These are phyloP conservation scores for Erynnis tages DNA, from an alignment of 2,888 invertebrate species.

Conservation along the genomic window DNA sequence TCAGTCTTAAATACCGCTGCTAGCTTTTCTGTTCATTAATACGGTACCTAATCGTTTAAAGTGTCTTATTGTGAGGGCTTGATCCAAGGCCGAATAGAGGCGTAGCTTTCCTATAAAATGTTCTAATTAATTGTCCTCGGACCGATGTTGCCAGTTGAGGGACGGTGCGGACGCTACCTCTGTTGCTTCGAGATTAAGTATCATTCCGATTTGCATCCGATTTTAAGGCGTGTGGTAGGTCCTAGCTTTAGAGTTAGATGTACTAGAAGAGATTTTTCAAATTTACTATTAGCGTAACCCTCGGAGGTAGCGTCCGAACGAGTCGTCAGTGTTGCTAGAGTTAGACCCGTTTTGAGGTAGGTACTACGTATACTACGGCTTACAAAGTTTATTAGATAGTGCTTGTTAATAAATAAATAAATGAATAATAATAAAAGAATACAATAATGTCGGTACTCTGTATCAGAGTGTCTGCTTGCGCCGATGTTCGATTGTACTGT, in stretches of 20 bases:
- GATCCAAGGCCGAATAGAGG: slow-evolving; percentile 3
- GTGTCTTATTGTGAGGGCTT: background rate
- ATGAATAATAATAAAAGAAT: slow-evolving; percentile 30
- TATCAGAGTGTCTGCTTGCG: slow-evolving; percentile 65
- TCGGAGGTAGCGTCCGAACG: slow-evolving; percentile 11
- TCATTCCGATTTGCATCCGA: slow-evolving; percentile 9
- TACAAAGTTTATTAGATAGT: slow-evolving; percentile 62
- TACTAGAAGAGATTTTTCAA: slow-evolving; percentile 20
- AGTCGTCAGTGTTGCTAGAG: slow-evolving; percentile 10
- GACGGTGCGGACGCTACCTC: slow-evolving; percentile 6
- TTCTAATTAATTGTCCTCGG: slow-evolving; percentile 20
- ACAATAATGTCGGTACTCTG: slow-evolving; percentile 63
- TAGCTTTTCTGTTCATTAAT: too few species aligned
- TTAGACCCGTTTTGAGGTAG: slow-evolving; percentile 21
- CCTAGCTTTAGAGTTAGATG: slow-evolving; percentile 10
- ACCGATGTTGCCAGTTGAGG: slow-evolving; percentile 5
- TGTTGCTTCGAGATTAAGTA: slow-evolving; percentile 4
- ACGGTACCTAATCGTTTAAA: too few species aligned
- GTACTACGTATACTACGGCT: slow-evolving; percentile 31
- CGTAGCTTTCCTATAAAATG: slow-evolving; percentile 21
- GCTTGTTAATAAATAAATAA: slow-evolving; percentile 62
- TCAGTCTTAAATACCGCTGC: too few species aligned
- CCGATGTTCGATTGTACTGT: slow-evolving; percentile 54
- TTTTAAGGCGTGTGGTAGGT: slow-evolving; percentile 1
- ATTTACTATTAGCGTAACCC: slow-evolving; percentile 6